Conservation (phyloP, 2,113 vertebrate genomes). For the Aphyosemion australe region DNA sequence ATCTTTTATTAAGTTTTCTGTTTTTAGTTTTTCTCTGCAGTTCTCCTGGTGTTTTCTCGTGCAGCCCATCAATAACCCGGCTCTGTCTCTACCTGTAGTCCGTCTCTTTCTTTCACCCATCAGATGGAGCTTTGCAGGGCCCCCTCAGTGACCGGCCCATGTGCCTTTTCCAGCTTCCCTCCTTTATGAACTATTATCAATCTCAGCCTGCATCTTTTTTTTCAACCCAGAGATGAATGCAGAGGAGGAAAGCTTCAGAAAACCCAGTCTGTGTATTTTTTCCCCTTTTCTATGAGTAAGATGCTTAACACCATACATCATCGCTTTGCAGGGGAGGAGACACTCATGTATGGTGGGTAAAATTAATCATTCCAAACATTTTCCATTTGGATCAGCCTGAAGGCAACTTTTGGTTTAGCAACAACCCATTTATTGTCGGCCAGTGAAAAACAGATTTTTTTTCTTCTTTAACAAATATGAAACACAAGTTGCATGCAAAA, state of each 20-base stretch:
- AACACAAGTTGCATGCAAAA: background rate
- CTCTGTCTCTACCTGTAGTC: too few relatives aligned
- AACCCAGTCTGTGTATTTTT: background rate
- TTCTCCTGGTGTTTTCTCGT: too few relatives aligned
- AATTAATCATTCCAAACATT: constrained; percentile 34
- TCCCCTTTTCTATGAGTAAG: constrained; percentile 14
- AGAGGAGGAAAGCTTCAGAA: constrained; percentile 20
- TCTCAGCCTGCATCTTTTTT: constrained; percentile 16
- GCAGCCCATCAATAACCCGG: too few relatives aligned
- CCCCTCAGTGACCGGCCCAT: constrained; percentile 21
- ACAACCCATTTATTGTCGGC: constrained; percentile 9
- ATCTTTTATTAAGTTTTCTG: too few relatives aligned
- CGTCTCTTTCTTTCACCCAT: too few relatives aligned
- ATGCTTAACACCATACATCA: constrained; percentile 26
- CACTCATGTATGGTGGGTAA: constrained; percentile 2
- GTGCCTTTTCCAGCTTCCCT: constrained; percentile 22
- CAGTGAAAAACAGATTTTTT: constrained; percentile 8
- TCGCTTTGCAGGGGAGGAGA: constrained; percentile 16
- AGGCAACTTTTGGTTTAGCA: constrained; percentile 9
- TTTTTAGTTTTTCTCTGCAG: too few relatives aligned
- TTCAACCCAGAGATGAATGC: constrained; percentile 36
- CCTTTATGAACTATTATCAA: constrained; percentile 50
- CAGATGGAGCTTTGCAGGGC: background rate
- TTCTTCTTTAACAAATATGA: constrained; percentile 6
- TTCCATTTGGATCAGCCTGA: constrained; percentile 10